Evolutionary conservation across 2,888 invertebrate genomes (phyloP).

Genomic region (Chymomyza caudatula): DNA sequence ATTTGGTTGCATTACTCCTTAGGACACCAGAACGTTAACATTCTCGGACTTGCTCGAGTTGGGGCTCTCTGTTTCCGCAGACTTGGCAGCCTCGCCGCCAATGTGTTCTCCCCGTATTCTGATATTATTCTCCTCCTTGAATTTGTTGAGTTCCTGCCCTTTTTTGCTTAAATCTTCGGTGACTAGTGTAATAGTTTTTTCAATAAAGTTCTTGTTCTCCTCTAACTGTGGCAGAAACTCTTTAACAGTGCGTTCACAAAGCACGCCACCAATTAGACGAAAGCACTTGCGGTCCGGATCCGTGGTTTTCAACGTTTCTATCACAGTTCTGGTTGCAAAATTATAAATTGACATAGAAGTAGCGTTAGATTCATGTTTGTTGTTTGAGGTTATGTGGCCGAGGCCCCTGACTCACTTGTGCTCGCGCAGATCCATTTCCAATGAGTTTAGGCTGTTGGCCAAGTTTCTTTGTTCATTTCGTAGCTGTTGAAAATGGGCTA

Average conservation of each 20-base stretch:
- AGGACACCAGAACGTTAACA: constrained; percentile 80
- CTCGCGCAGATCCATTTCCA: constrained; percentile 96
- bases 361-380: constrained; percentile 4
- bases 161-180: constrained; percentile 90
- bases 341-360: not conserved
- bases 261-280: constrained; percentile 94
- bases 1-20: not conserved
- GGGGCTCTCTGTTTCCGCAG: constrained; percentile 46
- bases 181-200: constrained; percentile 87
- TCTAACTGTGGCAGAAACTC: constrained; percentile 92
- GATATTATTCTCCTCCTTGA: constrained; percentile 93
- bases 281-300: constrained; percentile 92
- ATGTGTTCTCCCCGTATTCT: constrained; percentile 85
- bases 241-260: constrained; percentile 94
- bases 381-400: constrained; percentile 74
- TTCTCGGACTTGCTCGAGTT: constrained; percentile 74
- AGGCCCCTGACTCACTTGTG: constrained; percentile 85
- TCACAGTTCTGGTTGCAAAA: constrained; percentile 87
- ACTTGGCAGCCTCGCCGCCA: constrained; percentile 73
- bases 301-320: constrained; percentile 92
- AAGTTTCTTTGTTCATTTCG: constrained; percentile 92
- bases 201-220: constrained; percentile 88
- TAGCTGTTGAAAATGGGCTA: constrained; percentile 91
- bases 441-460: constrained; percentile 92
- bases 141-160: constrained; percentile 93